A percentile compares a stretch with the other conserved stretches of the same genome.
phyloP scores from a whole-genome alignment of 2,113 vertebrate species.

The Garra rufa region DNA sequence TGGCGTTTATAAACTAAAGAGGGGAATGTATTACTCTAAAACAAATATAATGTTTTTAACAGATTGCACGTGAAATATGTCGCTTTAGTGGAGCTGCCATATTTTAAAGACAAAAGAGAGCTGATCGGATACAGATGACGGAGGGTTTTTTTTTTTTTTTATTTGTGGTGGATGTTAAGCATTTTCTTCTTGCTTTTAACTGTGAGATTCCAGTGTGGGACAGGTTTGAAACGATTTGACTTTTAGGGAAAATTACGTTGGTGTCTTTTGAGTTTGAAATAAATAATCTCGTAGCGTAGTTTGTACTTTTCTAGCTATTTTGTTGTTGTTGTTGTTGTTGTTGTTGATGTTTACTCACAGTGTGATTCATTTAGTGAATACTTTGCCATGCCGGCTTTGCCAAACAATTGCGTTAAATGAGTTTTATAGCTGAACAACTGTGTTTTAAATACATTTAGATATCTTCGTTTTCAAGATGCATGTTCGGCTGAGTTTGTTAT shows the following conservation, averaged over 20 bases:
- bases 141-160: constrained; percentile 3
- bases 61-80: constrained; percentile 23
- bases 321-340: constrained; percentile 29
- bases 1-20: constrained; percentile 61
- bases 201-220: constrained; percentile 38
- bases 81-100: neutral
- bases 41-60: constrained; percentile 20
- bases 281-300: neutral
- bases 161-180: constrained; percentile 25
- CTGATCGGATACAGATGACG: constrained; percentile 10
- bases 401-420: neutral
- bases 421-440: neutral
- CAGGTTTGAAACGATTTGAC: constrained; percentile 17
- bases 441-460: constrained; percentile 22
- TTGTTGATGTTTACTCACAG: neutral
- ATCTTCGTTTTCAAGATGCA: neutral
- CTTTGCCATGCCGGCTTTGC: neutral
- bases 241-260: neutral
- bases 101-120: constrained; percentile 27
- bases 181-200: constrained; percentile 59
- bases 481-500: neutral
- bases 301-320: constrained; percentile 1
- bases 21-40: constrained; percentile 49
- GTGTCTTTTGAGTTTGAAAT: neutral
- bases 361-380: constrained; percentile 1